Percentiles rank a stretch among this genome's conserved stretches.
phyloP scores from a whole-genome alignment of 2,888 invertebrate genomes.

The Eucera pruinosa region DNA sequence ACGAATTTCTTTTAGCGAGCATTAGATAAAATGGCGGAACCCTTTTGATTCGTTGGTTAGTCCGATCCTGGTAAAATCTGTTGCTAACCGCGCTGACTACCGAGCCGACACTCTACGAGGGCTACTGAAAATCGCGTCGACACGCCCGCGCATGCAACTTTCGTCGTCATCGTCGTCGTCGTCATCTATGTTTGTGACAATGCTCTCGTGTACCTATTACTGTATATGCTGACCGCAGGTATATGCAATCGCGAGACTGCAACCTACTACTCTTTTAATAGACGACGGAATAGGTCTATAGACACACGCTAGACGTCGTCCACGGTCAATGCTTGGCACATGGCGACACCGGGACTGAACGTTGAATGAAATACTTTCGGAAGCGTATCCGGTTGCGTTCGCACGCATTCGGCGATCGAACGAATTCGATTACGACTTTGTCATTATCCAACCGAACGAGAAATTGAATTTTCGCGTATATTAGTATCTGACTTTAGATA shows the following conservation, averaged over 20 bases:
- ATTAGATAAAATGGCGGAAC: slow-evolving; percentile 13
- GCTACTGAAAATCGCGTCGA: slow-evolving; percentile 61
- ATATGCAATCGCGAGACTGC: slow-evolving; percentile 62
- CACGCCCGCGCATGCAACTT: slow-evolving; percentile 65
- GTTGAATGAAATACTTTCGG: slow-evolving; percentile 76
- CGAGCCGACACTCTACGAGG: slow-evolving; percentile 56
- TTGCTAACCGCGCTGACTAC: slow-evolving; percentile 76
- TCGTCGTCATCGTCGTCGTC: slow-evolving; percentile 37
- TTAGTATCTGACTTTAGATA: too few species aligned
- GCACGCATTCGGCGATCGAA: slow-evolving; percentile 33
- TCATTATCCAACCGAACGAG: neutral
- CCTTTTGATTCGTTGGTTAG: slow-evolving; percentile 72
- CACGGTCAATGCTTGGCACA: slow-evolving; percentile 77
- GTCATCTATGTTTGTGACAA: slow-evolving; percentile 27
- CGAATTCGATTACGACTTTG: slow-evolving; percentile 38
- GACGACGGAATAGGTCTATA: slow-evolving; percentile 74
- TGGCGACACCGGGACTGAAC: slow-evolving; percentile 59
- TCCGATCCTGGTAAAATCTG: slow-evolving; percentile 79
- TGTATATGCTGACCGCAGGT: slow-evolving; percentile 37
- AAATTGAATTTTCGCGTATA: neutral
- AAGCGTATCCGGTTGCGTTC: slow-evolving; percentile 54
- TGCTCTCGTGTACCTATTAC: slow-evolving; percentile 17
- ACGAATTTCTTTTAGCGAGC: neutral
- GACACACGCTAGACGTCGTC: slow-evolving; percentile 74
- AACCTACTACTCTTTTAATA: slow-evolving; percentile 73